Conservation (phyloP, 2,888 invertebrate species). For the Hirtodrosophila duncani region DNA sequence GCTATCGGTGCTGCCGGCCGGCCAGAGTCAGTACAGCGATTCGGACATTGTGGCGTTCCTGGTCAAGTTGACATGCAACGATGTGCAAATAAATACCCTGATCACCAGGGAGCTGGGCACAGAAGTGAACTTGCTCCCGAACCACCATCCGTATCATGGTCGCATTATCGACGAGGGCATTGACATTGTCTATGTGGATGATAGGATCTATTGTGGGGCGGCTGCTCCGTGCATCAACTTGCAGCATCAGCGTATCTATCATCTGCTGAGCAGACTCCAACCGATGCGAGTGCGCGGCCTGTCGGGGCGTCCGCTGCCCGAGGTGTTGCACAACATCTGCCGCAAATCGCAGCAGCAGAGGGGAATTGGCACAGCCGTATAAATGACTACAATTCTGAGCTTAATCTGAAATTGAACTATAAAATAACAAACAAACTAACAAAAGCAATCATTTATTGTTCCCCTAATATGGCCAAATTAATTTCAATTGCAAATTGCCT, state of each 20-base stretch:
- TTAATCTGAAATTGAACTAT: no score
- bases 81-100: slow-evolving; percentile 29
- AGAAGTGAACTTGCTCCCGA: slow-evolving; percentile 50
- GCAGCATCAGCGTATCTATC: slow-evolving; percentile 36
- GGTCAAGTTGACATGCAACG: slow-evolving; percentile 28
- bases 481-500: no score
- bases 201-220: slow-evolving; percentile 21
- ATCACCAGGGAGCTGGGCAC: slow-evolving; percentile 51
- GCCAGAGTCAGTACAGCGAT: slow-evolving; percentile 30
- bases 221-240: neutral
- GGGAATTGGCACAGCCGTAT: no score
- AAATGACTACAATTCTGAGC: no score
- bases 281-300: slow-evolving; percentile 35
- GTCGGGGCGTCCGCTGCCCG: slow-evolving; percentile 39
- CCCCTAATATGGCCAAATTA: no score
- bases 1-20: slow-evolving; percentile 47
- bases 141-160: slow-evolving; percentile 45
- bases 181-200: slow-evolving; percentile 49
- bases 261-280: slow-evolving; percentile 35
- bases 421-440: no score
- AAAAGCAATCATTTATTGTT: no score
- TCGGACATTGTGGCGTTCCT: slow-evolving; percentile 41
- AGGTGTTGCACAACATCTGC: slow-evolving; percentile 28
- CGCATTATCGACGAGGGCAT: slow-evolving; percentile 50
- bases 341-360: slow-evolving; percentile 16